phyloP scores from a whole-genome alignment of 1,140 invertebrate species.

The Arctopsyche grandis region DNA sequence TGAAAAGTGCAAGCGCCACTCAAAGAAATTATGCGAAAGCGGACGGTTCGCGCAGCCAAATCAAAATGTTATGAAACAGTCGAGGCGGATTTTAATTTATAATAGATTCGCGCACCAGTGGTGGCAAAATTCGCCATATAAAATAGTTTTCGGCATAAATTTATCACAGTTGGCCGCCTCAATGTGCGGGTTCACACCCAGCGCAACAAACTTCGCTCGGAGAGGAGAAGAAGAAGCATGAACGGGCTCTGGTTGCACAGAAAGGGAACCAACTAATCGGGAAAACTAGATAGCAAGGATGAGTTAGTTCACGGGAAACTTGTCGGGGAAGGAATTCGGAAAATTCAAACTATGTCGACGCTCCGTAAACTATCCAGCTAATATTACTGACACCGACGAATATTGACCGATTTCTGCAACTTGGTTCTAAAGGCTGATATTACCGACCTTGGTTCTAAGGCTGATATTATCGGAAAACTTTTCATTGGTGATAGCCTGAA shows the following conservation, averaged over 20 bases:
- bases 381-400: not conserved
- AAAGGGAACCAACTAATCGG: slow-evolving; percentile 1
- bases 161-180: not conserved
- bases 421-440: not conserved
- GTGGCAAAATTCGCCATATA: not conserved
- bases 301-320: not conserved
- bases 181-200: not conserved
- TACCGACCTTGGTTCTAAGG: too few species aligned
- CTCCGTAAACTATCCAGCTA: not conserved
- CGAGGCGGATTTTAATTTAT: not conserved
- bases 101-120: not conserved
- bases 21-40: slow-evolving; percentile 16
- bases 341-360: slow-evolving; percentile 9
- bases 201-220: not conserved
- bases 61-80: not conserved
- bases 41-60: not conserved
- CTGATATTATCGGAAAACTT: too few species aligned
- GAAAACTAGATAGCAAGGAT: not conserved
- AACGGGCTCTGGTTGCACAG: not conserved
- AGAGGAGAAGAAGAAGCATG: not conserved
- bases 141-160: slow-evolving; percentile 21
- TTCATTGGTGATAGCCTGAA: too few species aligned
- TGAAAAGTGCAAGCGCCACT: not conserved
- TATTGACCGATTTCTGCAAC: not conserved
- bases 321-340: not conserved